Conservation (phyloP, 2,888 invertebrate genomes). For the Lycophotia porphyrea region DNA sequence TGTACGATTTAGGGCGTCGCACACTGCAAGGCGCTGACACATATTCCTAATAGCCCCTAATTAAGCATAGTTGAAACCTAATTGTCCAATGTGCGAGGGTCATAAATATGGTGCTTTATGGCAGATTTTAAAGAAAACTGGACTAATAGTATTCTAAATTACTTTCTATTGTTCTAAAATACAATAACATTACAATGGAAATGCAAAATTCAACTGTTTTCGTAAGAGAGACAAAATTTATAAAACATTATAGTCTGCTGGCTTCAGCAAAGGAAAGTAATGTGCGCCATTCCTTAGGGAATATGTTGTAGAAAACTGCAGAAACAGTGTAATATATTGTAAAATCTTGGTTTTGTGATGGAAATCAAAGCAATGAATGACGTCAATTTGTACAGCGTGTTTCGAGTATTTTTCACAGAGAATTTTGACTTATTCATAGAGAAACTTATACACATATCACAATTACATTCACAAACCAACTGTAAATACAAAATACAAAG, state of each 20-base stretch:
- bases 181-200: slow-evolving; percentile 74
- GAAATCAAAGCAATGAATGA: slow-evolving; percentile 87
- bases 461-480: slow-evolving; percentile 43
- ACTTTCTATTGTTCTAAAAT: slow-evolving; percentile 70
- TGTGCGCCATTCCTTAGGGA: slow-evolving; percentile 3
- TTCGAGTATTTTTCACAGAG: slow-evolving; percentile 52
- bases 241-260: slow-evolving; percentile 7
- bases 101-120: slow-evolving; percentile 63
- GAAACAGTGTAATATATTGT: slow-evolving; percentile 34
- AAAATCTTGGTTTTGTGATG: slow-evolving; percentile 78
- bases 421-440: slow-evolving; percentile 49
- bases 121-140: slow-evolving; percentile 67
- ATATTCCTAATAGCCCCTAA: slow-evolving; percentile 86
- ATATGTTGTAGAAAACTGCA: slow-evolving; percentile 17
- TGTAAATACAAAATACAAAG: slow-evolving; percentile 56
- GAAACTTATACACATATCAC: slow-evolving; percentile 46
- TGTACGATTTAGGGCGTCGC: slow-evolving; percentile 79
- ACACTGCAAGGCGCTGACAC: slow-evolving; percentile 81
- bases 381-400: slow-evolving; percentile 79
- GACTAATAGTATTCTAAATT: slow-evolving; percentile 64
- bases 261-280: slow-evolving; percentile 10
- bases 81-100: slow-evolving; percentile 71
- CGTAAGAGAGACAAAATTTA: slow-evolving; percentile 26
- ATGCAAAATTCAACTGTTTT: slow-evolving; percentile 54
- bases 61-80: slow-evolving; percentile 78